These are phyloP conservation scores for Glandiceps talaboti DNA, from an alignment of 53 echinoderm and acorn worm genomes.

Conservation along the genomic window DNA sequence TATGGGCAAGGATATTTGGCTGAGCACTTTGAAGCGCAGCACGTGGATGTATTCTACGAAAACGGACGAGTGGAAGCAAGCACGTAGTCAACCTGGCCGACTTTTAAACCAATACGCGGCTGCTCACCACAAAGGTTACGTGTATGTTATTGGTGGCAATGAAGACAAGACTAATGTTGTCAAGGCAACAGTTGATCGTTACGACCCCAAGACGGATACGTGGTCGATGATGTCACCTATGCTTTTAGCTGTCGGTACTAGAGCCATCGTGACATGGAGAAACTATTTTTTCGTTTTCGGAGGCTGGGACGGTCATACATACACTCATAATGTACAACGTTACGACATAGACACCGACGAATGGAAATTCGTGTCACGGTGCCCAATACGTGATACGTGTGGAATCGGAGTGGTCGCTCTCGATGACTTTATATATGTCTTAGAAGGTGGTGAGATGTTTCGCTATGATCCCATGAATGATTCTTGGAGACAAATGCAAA, in stretches of 20 bases:
- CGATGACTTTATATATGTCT: constrained; percentile 28
- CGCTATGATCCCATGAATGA: constrained; percentile 19
- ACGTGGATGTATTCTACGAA: background rate
- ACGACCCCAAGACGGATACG: constrained; percentile 32
- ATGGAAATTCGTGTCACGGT: background rate
- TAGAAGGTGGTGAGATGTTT: constrained; percentile 47
- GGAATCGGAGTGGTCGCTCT: constrained; percentile 13
- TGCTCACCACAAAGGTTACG: background rate
- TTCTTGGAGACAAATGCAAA: constrained; percentile 17
- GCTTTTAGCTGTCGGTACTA: background rate
- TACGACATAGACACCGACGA: background rate
- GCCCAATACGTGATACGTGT: background rate
- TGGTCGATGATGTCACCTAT: constrained; percentile 38
- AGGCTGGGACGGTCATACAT: background rate
- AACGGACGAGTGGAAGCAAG: constrained; percentile 31
- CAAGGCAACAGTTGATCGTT: constrained; percentile 35
- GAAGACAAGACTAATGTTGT: background rate
- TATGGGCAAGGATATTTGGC: background rate
- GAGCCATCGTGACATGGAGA: background rate
- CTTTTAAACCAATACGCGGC: background rate
- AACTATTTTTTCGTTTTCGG: background rate
- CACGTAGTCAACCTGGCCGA: constrained; percentile 34
- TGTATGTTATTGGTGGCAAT: constrained; percentile 47
- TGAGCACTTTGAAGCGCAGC: background rate
- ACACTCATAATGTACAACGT: background rate